These are phyloP conservation scores for Origma solitaria DNA, from an alignment of 2,113 vertebrate species.

Conservation along the genomic window DNA sequence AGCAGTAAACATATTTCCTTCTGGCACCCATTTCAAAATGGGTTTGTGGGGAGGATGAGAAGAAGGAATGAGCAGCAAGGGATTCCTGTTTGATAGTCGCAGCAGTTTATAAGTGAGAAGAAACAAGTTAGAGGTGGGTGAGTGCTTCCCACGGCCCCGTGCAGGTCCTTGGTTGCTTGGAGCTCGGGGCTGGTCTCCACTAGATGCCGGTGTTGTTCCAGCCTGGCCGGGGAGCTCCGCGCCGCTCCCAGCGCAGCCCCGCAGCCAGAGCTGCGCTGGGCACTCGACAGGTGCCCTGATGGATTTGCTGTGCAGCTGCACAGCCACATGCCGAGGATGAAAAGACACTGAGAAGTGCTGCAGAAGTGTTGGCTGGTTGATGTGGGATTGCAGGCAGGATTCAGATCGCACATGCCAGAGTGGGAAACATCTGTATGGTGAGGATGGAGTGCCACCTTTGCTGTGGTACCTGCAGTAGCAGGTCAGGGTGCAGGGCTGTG, in stretches of 20 bases:
- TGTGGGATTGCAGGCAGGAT: not conserved
- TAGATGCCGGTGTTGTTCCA: slow-evolving; percentile 50
- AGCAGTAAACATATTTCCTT: not conserved
- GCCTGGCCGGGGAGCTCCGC: not conserved
- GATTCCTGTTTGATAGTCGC: not conserved
- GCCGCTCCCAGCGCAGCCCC: rapidly evolving
- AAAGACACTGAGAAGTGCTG: not conserved
- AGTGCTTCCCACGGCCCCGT: rapidly evolving
- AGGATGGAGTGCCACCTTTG: not conserved
- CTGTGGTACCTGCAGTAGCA: not conserved
- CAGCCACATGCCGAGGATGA: not conserved
- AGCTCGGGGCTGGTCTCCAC: not conserved
- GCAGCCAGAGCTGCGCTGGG: not conserved
- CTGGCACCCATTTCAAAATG: not conserved
- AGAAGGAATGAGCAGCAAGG: not conserved
- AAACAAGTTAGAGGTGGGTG: not conserved
- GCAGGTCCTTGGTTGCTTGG: rapidly evolving
- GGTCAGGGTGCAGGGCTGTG: not conserved
- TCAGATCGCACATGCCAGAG: not conserved
- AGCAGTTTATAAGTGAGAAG: not conserved
- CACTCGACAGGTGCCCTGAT: rapidly evolving
- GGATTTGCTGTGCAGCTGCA: not conserved
- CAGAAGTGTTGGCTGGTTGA: not conserved
- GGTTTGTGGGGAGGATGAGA: not conserved
- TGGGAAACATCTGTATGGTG: rapidly evolving